phyloP scores from a whole-genome alignment of 2,888 invertebrate genomes.

The Dinocampus coccinellae region DNA sequence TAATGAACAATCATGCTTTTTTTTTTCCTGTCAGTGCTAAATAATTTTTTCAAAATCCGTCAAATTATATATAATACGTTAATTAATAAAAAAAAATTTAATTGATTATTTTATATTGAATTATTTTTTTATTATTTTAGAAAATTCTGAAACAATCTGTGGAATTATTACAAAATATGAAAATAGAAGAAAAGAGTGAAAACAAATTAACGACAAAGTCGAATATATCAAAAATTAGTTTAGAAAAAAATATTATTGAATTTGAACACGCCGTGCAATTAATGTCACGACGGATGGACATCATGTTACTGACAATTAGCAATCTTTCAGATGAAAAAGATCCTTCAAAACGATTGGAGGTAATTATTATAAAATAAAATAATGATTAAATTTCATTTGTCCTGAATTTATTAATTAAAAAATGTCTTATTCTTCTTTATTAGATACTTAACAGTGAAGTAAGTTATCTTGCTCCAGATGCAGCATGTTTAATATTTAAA shows the following conservation, averaged over 20 bases:
- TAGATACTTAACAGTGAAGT: slow-evolving; percentile 77
- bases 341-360: slow-evolving; percentile 76
- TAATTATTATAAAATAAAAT: slow-evolving; percentile 49
- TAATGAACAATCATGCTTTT: slow-evolving; percentile 5
- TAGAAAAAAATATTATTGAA: slow-evolving; percentile 68
- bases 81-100: not conserved
- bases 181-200: slow-evolving; percentile 30
- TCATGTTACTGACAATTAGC: slow-evolving; percentile 74
- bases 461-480: slow-evolving; percentile 79
- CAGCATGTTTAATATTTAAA: slow-evolving; percentile 82
- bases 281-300: slow-evolving; percentile 74
- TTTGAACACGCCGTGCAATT: slow-evolving; percentile 70
- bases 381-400: not conserved
- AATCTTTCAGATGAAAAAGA: slow-evolving; percentile 74
- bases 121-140: slow-evolving; percentile 27
- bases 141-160: slow-evolving; percentile 36
- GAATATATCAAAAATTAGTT: slow-evolving; percentile 62
- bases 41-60: no score
- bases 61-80: no score
- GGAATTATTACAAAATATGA: slow-evolving; percentile 23
- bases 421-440: not conserved
- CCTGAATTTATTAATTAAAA: not conserved
- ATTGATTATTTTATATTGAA: slow-evolving; percentile 25
- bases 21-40: not conserved
- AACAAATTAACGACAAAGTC: slow-evolving; percentile 43